A percentile compares a stretch with the other conserved stretches of the same genome.
phyloP scores from a whole-genome alignment of 2,797 vertebrate genomes.

The Mionectes olivaceus region DNA sequence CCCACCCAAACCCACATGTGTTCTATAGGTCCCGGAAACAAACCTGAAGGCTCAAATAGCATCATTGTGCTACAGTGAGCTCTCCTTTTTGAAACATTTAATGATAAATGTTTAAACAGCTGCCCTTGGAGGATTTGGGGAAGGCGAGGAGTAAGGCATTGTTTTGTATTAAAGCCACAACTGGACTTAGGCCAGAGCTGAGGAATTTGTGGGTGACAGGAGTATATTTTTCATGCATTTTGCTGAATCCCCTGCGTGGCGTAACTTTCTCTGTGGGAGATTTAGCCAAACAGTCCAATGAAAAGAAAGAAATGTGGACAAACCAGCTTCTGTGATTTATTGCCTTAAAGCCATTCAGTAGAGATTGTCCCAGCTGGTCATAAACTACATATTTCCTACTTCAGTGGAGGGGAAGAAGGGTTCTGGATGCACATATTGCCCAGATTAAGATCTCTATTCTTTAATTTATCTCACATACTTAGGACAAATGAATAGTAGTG shows the following conservation, averaged over 20 bases:
- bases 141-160: constrained; percentile 39
- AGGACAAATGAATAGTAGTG: constrained; percentile 49
- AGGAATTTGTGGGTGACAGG: constrained; percentile 66
- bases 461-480: constrained; percentile 63
- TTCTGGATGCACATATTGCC: constrained; percentile 42
- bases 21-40: constrained; percentile 44
- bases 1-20: not conserved
- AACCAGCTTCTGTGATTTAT: constrained; percentile 80
- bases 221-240: constrained; percentile 71
- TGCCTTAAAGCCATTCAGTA: constrained; percentile 70
- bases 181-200: constrained; percentile 70
- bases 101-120: constrained; percentile 79
- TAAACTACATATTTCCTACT: constrained; percentile 69
- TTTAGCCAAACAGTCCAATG: constrained; percentile 71
- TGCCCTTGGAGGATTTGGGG: constrained; percentile 60
- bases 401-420: constrained; percentile 46
- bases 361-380: constrained; percentile 69
- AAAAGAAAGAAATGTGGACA: constrained; percentile 81
- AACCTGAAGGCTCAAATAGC: constrained; percentile 53
- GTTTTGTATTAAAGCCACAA: constrained; percentile 30
- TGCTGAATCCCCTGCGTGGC: constrained; percentile 66
- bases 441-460: constrained; percentile 70
- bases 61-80: constrained; percentile 60
- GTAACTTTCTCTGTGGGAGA: constrained; percentile 79
- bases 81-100: constrained; percentile 67